A percentile compares a stretch with the other conserved stretches of the same genome.
Conservation (phyloP, 2,888 invertebrate genomes). For the Glaucopsyche alexis region DNA sequence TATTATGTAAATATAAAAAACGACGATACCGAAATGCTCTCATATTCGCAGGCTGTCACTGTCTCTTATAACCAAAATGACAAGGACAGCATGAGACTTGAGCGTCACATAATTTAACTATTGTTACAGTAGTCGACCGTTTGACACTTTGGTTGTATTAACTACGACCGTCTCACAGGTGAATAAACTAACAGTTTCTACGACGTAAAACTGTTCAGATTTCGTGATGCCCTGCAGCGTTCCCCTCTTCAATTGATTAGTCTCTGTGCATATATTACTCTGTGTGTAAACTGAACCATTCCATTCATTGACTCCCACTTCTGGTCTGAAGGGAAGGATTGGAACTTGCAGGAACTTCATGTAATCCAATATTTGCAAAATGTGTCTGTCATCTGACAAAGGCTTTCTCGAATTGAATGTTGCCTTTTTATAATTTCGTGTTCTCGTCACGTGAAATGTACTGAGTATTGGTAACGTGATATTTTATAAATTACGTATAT, state of each 20-base stretch:
- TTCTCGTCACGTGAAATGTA: constrained; percentile 24
- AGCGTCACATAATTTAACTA: no score
- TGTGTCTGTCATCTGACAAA: constrained; percentile 16
- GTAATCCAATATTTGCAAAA: constrained; percentile 30
- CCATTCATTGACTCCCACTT: constrained; percentile 42
- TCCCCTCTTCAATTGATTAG: background rate
- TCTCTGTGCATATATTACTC: constrained; percentile 30
- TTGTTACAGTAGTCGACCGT: no score
- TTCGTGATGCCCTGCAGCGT: no score
- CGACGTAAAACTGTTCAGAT: no score
- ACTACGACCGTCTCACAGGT: no score
- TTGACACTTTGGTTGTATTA: no score
- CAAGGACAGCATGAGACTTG: no score
- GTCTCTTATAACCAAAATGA: no score
- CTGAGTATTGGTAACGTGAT: background rate
- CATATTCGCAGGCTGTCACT: no score
- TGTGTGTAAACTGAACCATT: constrained; percentile 40
- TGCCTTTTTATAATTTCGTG: background rate
- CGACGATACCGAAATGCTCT: no score
- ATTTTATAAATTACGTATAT: background rate
- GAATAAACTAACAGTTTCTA: no score
- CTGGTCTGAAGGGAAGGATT: constrained; percentile 36
- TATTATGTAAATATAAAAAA: no score
- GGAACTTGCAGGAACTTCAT: constrained; percentile 27
- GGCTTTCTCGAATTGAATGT: constrained; percentile 2